phyloP scores from a whole-genome alignment of 2,113 vertebrate species.

The Aegithalos caudatus region DNA sequence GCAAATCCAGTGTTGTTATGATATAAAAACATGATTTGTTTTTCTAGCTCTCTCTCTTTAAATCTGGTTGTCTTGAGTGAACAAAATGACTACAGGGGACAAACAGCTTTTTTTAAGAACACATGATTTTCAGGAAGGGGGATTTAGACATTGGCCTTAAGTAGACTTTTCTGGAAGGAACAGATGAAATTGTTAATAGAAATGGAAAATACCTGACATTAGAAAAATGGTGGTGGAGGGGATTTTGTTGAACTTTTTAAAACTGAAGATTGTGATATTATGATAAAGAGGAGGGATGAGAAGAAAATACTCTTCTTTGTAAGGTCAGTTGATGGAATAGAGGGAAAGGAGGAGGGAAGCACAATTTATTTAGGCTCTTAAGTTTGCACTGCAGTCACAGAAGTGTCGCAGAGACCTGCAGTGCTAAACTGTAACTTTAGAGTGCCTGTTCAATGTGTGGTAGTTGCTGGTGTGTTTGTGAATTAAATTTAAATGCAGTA shows the following conservation, averaged over 20 bases:
- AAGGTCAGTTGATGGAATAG: background rate
- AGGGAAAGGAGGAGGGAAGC: fast-evolving
- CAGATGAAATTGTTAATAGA: background rate
- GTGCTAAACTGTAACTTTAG: background rate
- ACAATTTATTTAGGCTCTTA: background rate
- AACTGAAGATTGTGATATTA: background rate
- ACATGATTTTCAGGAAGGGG: fast-evolving
- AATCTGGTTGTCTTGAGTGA: background rate
- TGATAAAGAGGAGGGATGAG: background rate
- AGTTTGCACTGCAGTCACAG: background rate
- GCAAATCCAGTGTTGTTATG: background rate
- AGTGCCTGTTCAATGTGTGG: background rate
- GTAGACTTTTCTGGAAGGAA: background rate
- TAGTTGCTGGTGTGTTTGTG: background rate
- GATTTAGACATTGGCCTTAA: background rate
- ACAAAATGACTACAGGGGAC: background rate
- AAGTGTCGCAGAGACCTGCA: background rate
- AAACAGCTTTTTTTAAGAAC: background rate
- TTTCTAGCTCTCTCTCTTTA: background rate
- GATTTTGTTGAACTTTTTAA: background rate
- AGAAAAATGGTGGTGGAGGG: background rate
- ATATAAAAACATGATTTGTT: background rate
- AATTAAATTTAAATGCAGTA: background rate
- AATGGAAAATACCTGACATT: background rate
- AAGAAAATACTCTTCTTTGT: background rate